Evolutionary conservation across 2,797 vertebrate species (phyloP), one percentile per base, ranked within the genome.

Genomic region (Valencia hispanica): DNA sequence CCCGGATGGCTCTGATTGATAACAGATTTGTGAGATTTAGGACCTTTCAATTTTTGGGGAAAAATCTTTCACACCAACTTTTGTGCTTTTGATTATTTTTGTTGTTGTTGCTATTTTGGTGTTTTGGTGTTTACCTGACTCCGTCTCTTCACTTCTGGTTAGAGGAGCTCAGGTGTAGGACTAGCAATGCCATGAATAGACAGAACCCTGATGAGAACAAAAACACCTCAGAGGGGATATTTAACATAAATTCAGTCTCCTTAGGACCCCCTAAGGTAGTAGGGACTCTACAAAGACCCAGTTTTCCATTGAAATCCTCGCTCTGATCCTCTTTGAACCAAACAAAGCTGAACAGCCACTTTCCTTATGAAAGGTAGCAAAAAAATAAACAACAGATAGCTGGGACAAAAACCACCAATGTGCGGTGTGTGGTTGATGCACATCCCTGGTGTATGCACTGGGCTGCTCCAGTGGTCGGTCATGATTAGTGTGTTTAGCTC

Each of bases 261-360:
- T 48, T 10, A 10, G 43, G 1, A 45, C 36, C 36, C 3, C 6
- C 34, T 45, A 65, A 80, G 57, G 81, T 74, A 70, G 69, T 72
- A 84, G 61, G 87, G 57, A 14, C 50, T 47, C 68, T 75, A 85
- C 79, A 86, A 87, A 77, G 69, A 1, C 73, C 68, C 18, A 4
- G 70, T 79, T 84, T 87, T 89, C 75, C 77, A 15, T 63, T 57
- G 57, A 55, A 50, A 2, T 20, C 2, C 1, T 18, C 22, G 32
- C 4, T 32, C 82, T 47, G 74, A 77, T 79, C 32, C 32, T 0
- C 25, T 75, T 73, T 86, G 74, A 80, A 74, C 87, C 76, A 90
- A 92, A 90, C 81, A 87, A 81, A 90, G 69, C 32, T 63, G 36
- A 22, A 63, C 20, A 36, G 11, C 63, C n/a, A 10, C 36, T 36